phyloP scores from a whole-genome alignment of 2,888 invertebrate genomes.

The Pasiphila rectangulata region DNA sequence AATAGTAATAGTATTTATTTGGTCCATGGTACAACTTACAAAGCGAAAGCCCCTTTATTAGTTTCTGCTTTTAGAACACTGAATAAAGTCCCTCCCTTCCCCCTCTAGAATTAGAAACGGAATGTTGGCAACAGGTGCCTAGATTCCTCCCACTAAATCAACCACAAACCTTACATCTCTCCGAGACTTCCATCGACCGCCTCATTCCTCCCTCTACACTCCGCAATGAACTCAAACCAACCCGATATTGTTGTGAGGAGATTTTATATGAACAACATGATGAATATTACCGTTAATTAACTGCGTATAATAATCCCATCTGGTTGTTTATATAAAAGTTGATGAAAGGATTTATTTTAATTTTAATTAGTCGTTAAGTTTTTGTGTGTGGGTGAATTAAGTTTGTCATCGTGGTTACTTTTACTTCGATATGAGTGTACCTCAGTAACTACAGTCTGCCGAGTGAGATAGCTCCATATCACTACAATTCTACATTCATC shows the following conservation, averaged over 20 bases:
- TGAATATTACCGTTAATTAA: constrained; percentile 37
- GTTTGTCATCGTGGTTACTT: no score
- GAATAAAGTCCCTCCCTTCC: neutral
- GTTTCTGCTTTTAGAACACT: constrained; percentile 37
- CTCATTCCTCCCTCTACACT: neutral
- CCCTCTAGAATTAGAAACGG: neutral
- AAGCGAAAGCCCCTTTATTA: constrained; percentile 48
- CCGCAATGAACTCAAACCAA: constrained; percentile 15
- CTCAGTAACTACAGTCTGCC: no score
- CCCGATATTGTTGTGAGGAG: neutral
- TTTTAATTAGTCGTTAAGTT: constrained; percentile 2
- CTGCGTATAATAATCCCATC: constrained; percentile 36
- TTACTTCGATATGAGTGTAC: no score
- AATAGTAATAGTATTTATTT: no score
- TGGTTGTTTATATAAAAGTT: constrained; percentile 20
- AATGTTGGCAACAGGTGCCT: constrained; percentile 55
- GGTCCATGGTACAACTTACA: no score
- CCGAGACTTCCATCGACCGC: constrained; percentile 15
- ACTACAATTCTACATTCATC: no score
- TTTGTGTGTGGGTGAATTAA: no score
- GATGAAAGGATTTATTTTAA: constrained; percentile 13
- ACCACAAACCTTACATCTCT: constrained; percentile 8
- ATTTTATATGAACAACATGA: constrained; percentile 25
- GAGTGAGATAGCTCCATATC: no score
- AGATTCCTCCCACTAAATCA: constrained; percentile 30